Base-by-base conservation (phyloP, 2,113 vertebrate genomes). In the Peucedramus taeniatus region DNA sequence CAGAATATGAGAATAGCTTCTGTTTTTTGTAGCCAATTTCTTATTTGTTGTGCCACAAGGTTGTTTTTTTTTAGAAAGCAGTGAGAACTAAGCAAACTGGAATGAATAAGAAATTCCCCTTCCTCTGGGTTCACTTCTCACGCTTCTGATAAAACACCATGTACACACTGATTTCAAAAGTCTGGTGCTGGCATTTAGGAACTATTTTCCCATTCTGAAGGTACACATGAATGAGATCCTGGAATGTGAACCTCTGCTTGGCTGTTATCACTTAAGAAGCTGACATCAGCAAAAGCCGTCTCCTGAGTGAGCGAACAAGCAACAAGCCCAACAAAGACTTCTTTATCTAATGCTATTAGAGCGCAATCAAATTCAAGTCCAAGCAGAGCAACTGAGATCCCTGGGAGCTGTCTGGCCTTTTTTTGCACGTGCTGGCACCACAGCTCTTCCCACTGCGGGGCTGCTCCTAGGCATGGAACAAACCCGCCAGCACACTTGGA, bases 331-430 rank as follows among this genome's bases (percentile, higher is more conserved):
- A 97, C 96, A 97, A 83, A 93, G 85, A 10, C 39, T 90, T 61
- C 86, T 93, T 95, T 93, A 94, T 93, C 84, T 59, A n/a, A 63
- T 4, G 40, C 64, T 88, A 94, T 86, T 66, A 70, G 83, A 86
- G 79, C 33, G 0, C 87, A 39, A 70, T 63, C 89, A 92, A 83
- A 83, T 59, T 59, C 71, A 64, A 68, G 76, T 53, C 70, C 71
- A 81, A 90, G 85, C 83, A 51, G 19, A 86, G 37, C 86, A 87
- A 20, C 0, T 1, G 13, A 69, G 63, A 85, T 28, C 33, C 66
- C 66, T 40, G 78, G 66, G 45, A 91, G 44, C 66, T 37, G 51
- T 50, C 5, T 23, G 80, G 79, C 39, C 44, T n/a, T 57, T 63
- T 51, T 40, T 49, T 2, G 42, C 79, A 47, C 24, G 27, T 71